A percentile compares a stretch with the other conserved stretches of the same genome.
Evolutionary conservation across 2,113 vertebrate species (phyloP).

Genomic region (Phaetusa simplex): DNA sequence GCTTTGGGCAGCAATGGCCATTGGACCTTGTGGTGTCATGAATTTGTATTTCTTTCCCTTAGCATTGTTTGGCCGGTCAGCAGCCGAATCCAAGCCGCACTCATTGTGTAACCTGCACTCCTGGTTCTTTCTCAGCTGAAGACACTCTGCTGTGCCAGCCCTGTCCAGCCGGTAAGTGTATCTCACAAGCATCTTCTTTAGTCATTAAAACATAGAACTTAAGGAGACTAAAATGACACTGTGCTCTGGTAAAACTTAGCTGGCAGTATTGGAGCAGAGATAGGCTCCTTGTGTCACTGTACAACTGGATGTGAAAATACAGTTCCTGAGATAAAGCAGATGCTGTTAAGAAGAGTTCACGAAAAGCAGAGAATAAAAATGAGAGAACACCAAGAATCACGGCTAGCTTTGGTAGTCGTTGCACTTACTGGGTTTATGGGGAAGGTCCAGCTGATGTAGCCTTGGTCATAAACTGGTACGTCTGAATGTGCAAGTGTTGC

Average conservation of each 20-base stretch:
- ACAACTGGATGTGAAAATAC: not conserved
- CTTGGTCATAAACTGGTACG: not conserved
- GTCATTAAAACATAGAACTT: not conserved
- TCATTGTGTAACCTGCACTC: constrained; percentile 63
- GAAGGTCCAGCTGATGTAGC: not conserved
- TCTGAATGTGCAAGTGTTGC: not conserved
- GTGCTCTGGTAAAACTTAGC: not conserved
- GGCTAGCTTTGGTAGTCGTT: not conserved
- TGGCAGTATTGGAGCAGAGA: rapidly evolving
- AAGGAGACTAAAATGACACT: rapidly evolving
- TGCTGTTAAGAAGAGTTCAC: not conserved
- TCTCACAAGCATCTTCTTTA: not conserved
- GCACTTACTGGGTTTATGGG: not conserved
- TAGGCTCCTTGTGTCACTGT: not conserved
- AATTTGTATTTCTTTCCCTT: not conserved
- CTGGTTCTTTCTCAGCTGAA: constrained; percentile 69
- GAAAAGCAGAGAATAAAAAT: not conserved
- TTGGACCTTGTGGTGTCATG: not conserved
- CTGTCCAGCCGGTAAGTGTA: constrained; percentile 79
- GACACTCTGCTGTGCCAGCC: constrained; percentile 64
- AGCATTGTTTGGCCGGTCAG: constrained; percentile 73
- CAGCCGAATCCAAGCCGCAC: constrained; percentile 70
- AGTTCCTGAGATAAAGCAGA: not conserved
- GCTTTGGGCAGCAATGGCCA: not conserved
- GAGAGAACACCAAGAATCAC: not conserved